Evolutionary conservation across 2,888 invertebrate genomes (phyloP), one percentile per base, ranked within the genome.

Genomic region (Laothoe populi): DNA sequence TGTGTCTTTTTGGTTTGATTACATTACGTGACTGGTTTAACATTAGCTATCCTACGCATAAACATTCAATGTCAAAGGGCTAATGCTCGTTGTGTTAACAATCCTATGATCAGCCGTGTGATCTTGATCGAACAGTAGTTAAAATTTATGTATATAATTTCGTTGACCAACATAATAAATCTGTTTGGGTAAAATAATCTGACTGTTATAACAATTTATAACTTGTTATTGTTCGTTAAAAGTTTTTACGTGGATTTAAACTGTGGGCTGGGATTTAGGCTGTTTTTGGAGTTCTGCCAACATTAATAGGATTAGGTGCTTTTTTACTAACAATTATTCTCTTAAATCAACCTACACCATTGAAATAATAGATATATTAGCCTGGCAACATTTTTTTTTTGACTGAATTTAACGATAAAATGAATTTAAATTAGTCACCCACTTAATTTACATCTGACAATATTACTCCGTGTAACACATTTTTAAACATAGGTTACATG

Each of bases 371-470:
- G 4, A 38, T 60, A n/a, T 23, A 13, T 60, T 46, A 23, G 23
- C 48, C 13, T 10, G 11, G 31, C 13, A 60, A 49, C 49, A 49
- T 38, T 45, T 21, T 59, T 24, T 19, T 45, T 58, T 45, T 57
- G 57, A 26, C 10, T 19, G 38, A 49, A 63, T 48, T 11, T 35
- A 46, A 49, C 4, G 21, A 19, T n/a, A 71, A 85, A 86, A 83
- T 79, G 77, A 73, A 88, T 88, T 85, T 78, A 85, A 88, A 89
- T 88, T 35, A n/a, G n/a, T n/a, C n/a, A n/a, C n/a, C n/a, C n/a
- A 78, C 75, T 78, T 71, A 67, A 87, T 88, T 87, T 87, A 77
- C 88, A 89, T 88, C 83, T 53, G 16, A 80, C 78, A 78, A 83
- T 77, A 53, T 57, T 60, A 57, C 26, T n/a, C 26, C 2, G 7